phyloP scores from a whole-genome alignment of 2,113 vertebrate genomes.

The Pangasianodon hypophthalmus region DNA sequence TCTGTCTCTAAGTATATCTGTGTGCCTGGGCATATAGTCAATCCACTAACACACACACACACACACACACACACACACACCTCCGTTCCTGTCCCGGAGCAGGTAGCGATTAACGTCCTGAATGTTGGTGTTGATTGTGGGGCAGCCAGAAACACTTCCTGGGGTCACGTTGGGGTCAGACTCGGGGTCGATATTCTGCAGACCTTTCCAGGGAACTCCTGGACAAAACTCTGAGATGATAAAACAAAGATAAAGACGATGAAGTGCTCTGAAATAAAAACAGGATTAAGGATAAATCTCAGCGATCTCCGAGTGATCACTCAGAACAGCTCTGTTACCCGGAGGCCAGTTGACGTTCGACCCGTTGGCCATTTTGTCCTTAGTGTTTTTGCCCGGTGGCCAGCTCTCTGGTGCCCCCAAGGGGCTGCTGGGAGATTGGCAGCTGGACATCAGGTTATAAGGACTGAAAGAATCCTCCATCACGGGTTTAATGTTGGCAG shows the following conservation, averaged over 20 bases:
- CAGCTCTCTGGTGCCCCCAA: conserved; percentile 92
- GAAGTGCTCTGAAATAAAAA: background rate
- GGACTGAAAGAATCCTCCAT: conserved; percentile 94
- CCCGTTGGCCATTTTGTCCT: conserved; percentile 94
- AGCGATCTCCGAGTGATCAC: background rate
- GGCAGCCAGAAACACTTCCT: conserved; percentile 94
- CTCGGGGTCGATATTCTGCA: conserved; percentile 97
- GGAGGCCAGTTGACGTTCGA: conserved; percentile 98
- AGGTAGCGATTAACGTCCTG: conserved; percentile 98
- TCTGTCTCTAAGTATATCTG: too few species aligned
- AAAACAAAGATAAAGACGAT: background rate
- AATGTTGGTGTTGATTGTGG: conserved; percentile 97
- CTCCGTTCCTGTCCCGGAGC: conserved; percentile 90
- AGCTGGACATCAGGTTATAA: conserved; percentile 90
- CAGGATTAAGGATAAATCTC: background rate
- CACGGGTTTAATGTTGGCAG: conserved; percentile 86
- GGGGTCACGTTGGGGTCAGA: conserved; percentile 98
- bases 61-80: conserved; percentile 64
- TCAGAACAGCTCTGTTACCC: conserved; percentile 71
- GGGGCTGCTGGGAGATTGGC: conserved; percentile 89
- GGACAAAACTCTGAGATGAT: conserved; percentile 90
- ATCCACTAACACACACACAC: background rate
- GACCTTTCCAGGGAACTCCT: conserved; percentile 98
- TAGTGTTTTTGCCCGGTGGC: conserved; percentile 92
- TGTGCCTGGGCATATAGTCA: too few species aligned